These are phyloP conservation scores for Eleginops maclovinus DNA, from an alignment of 2,113 vertebrate genomes.

Conservation along the genomic window DNA sequence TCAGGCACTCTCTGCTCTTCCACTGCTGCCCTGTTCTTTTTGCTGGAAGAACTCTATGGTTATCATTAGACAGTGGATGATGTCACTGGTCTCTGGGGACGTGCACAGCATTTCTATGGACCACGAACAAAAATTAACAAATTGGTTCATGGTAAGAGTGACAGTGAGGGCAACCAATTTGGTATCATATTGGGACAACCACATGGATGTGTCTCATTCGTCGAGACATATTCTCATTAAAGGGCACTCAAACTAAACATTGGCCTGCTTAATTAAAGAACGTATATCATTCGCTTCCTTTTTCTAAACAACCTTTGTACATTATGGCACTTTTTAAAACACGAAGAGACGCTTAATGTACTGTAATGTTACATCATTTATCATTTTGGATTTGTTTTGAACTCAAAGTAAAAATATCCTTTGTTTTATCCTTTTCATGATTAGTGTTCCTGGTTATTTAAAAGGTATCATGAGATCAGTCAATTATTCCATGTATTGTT, in stretches of 20 bases:
- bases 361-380: too few relatives aligned
- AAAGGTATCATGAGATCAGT: too few relatives aligned
- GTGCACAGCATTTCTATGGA: slow-evolving; percentile 28
- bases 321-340: neutral
- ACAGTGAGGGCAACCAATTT: neutral
- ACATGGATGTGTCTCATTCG: neutral
- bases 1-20: slow-evolving; percentile 11
- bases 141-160: neutral
- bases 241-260: neutral
- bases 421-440: neutral
- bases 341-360: neutral
- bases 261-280: neutral
- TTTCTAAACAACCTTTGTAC: neutral
- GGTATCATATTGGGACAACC: neutral
- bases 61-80: slow-evolving; percentile 25
- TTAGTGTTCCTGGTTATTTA: neutral
- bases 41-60: neutral
- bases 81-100: slow-evolving; percentile 10
- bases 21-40: neutral
- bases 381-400: neutral
- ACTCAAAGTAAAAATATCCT: neutral
- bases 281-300: neutral
- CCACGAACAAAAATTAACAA: neutral
- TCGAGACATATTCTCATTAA: neutral
- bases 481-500: too few relatives aligned